Evolutionary conservation across 1,140 invertebrate genomes (phyloP).

Genomic region (Drosophila tani): DNA sequence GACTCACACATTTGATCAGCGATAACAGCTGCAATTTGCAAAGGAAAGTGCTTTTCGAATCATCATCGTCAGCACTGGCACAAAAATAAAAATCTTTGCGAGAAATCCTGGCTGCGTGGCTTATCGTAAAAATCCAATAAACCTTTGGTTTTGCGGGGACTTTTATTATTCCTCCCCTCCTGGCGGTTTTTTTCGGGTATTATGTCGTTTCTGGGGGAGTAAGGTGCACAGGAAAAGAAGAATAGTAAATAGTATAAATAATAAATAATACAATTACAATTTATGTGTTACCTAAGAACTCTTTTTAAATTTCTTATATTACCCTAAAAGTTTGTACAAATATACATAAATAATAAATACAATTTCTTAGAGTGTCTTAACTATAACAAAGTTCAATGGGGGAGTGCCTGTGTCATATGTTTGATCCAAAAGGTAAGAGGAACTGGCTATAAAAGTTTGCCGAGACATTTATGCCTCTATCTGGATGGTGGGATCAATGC

Average conservation of each 20-base stretch:
- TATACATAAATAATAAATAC: neutral
- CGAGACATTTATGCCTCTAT: slow-evolving; percentile 68
- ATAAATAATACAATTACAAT: too few relatives aligned
- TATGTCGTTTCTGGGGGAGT: slow-evolving; percentile 62
- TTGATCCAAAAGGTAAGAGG: slow-evolving; percentile 27
- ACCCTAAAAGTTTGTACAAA: too few relatives aligned
- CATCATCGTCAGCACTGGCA: slow-evolving; percentile 10
- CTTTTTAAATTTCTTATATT: too few relatives aligned
- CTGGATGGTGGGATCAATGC: slow-evolving; percentile 30
- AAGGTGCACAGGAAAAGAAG: neutral
- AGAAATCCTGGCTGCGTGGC: slow-evolving; percentile 23
- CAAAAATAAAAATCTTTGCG: slow-evolving; percentile 16
- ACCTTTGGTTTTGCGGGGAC: slow-evolving; percentile 28
- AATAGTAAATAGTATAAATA: neutral
- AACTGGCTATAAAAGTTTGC: slow-evolving; percentile 69
- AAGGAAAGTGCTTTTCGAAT: slow-evolving; percentile 61
- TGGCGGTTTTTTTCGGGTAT: slow-evolving; percentile 1
- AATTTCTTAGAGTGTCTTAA: neutral
- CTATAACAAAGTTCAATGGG: slow-evolving; percentile 55
- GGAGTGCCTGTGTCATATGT: too few relatives aligned
- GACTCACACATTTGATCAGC: slow-evolving; percentile 45
- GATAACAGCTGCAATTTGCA: slow-evolving; percentile 75
- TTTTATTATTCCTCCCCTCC: slow-evolving; percentile 23
- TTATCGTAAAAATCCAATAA: slow-evolving; percentile 81
- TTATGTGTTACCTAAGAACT: too few relatives aligned